Percentiles rank a stretch among this genome's conserved stretches.
Evolutionary conservation across 2,113 vertebrate species (phyloP).

Genomic region (Pristiophorus japonicus): DNA sequence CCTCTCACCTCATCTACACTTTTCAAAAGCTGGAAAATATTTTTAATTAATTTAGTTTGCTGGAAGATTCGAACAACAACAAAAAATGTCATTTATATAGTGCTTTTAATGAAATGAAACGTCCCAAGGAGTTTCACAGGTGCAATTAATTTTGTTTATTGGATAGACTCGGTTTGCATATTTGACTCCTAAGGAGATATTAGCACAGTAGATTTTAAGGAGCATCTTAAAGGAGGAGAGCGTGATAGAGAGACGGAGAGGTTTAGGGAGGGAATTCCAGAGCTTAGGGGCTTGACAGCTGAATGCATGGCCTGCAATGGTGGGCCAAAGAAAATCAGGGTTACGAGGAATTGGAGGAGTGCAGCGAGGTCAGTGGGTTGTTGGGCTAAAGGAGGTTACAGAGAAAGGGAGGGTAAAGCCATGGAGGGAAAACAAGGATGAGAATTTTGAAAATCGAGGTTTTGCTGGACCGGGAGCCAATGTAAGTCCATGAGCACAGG

Average conservation of each 20-base stretch:
- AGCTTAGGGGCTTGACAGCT: neutral
- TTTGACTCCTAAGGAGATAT: too few species aligned
- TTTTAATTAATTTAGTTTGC: too few species aligned
- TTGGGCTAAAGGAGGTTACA: neutral
- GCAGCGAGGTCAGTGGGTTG: neutral
- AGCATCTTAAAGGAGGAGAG: neutral
- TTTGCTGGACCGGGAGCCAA: neutral
- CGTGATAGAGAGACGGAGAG: neutral
- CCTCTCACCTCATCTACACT: too few species aligned
- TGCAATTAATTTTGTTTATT: too few species aligned
- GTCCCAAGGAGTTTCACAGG: too few species aligned
- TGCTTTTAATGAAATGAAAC: too few species aligned
- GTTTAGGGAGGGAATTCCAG: neutral
- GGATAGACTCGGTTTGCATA: too few species aligned
- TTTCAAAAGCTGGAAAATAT: too few species aligned
- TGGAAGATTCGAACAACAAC: too few species aligned
- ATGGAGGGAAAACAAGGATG: neutral
- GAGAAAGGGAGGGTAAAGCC: neutral
- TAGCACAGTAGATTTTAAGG: neutral
- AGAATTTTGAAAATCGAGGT: neutral
- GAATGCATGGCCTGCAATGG: neutral
- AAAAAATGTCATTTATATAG: too few species aligned
- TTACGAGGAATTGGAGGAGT: neutral
- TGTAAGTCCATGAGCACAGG: neutral
- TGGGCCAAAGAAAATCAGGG: neutral